Conservation (phyloP, 2,888 invertebrate genomes). For the Drosophila subsilvestris region DNA sequence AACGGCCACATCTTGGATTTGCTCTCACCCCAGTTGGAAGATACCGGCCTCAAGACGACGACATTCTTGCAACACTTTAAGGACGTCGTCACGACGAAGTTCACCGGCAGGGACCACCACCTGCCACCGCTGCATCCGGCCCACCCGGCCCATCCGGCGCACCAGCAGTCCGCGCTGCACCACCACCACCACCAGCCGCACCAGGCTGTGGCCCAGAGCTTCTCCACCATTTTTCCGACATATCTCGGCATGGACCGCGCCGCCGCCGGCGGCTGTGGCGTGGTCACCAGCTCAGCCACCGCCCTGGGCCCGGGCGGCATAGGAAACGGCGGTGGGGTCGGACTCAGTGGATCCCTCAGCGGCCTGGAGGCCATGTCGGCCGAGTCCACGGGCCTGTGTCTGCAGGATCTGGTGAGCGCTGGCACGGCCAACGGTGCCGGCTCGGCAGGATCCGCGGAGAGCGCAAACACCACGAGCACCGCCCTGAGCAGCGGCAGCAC, state of each 20-base stretch:
- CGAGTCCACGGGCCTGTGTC: conserved; percentile 87
- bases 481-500: conserved; percentile 81
- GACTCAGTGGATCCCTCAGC: conserved; percentile 74
- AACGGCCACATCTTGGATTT: conserved; percentile 77
- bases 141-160: conserved; percentile 77
- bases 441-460: conserved; percentile 81
- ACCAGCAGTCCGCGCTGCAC: conserved; percentile 79
- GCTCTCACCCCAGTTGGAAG: conserved; percentile 79
- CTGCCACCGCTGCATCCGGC: conserved; percentile 81
- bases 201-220: conserved; percentile 83
- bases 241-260: conserved; percentile 83
- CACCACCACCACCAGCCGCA: conserved; percentile 81
- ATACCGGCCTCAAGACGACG: conserved; percentile 84
- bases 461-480: conserved; percentile 79
- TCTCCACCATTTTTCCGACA: conserved; percentile 83
- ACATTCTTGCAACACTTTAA: conserved; percentile 84
- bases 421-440: conserved; percentile 84
- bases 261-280: conserved; percentile 77
- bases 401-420: conserved; percentile 88
- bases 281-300: conserved; percentile 68
- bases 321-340: conserved; percentile 65
- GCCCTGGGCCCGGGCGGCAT: conserved; percentile 77
- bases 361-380: conserved; percentile 86
- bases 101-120: conserved; percentile 82
- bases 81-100: conserved; percentile 84